Conservation (phyloP, 2,797 vertebrate species). For the Hapalemur alaotrensis region DNA sequence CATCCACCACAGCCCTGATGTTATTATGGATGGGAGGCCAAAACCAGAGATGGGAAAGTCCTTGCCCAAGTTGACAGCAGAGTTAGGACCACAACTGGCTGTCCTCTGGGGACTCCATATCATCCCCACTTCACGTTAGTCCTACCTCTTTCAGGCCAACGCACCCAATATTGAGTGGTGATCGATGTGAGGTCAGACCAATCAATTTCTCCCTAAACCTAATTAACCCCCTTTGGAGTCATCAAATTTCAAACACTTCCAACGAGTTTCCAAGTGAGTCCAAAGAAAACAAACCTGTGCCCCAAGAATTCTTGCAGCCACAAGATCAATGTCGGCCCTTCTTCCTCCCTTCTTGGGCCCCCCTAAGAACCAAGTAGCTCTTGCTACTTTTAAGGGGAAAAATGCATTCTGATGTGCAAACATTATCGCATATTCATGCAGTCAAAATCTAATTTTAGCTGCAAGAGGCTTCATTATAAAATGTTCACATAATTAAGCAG, state of each 20-base stretch:
- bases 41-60: neutral
- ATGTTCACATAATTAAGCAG: slow-evolving; percentile 73
- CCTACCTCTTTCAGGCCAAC: neutral
- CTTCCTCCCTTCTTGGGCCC: neutral
- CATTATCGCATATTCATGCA: slow-evolving; percentile 67
- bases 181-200: neutral
- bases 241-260: neutral
- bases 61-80: neutral
- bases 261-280: neutral
- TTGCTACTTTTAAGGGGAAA: slow-evolving; percentile 53
- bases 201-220: neutral
- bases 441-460: slow-evolving; percentile 79
- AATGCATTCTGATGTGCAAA: slow-evolving; percentile 62
- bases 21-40: neutral
- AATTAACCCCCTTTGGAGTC: neutral
- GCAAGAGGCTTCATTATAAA: slow-evolving; percentile 73
- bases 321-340: neutral
- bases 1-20: neutral
- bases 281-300: neutral
- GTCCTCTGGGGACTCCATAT: neutral
- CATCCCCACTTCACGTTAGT: neutral
- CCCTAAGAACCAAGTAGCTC: slow-evolving; percentile 30
- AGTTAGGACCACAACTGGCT: neutral
- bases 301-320: neutral
- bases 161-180: neutral